Evolutionary conservation across 2,797 vertebrate species (phyloP), one percentile per base, ranked within the genome.

Genomic region (Selene dorsalis): DNA sequence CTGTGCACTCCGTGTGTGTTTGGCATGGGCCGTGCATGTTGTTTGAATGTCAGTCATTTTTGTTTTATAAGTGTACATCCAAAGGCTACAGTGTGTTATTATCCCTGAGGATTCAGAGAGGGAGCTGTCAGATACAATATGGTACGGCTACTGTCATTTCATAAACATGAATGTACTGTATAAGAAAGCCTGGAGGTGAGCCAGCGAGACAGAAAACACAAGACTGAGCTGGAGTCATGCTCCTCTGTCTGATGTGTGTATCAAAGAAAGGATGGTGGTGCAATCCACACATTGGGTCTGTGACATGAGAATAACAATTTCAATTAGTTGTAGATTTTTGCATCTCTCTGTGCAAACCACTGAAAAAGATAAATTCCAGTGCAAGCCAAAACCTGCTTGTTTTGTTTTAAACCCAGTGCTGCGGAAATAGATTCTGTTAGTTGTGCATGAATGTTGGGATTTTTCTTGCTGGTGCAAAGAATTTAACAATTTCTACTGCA

Each of bases 81-180:
- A 64, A 75, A 80, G 77, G 80, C 82, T 70, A 67, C 81, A 72
- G 60, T 60, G 47, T 71, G 82, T 80, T 75, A 73, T 81, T 75
- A 73, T 81, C 69, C 62, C 73, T 6, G 58, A 80, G 70, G 65
- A 84, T 56, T 64, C 69, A 71, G 64, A 67, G 70, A 58, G 73
- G 60, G 67, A 48, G 71, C 82, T 89, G 84, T 86, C 81, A 73
- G 84, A 84, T 61, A 59, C 45, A 77, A 85, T 84, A 83, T 82
- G 83, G 88, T 80, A 75, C 39, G 67, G 69, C 65, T 18, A 24
- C 78, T 71, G 45, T 80, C 78, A 76, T 63, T 57, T 86, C 80
- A 85, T 79, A 24, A 73, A 78, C 80, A 70, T 82, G 59, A 68
- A 66, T 69, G 72, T 77, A 50, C 75, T 69, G 72, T 77, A 50